Percentiles rank a stretch among this genome's conserved stretches.
Conservation (phyloP, 2,797 vertebrate species). For the Danio jaintianensis region DNA sequence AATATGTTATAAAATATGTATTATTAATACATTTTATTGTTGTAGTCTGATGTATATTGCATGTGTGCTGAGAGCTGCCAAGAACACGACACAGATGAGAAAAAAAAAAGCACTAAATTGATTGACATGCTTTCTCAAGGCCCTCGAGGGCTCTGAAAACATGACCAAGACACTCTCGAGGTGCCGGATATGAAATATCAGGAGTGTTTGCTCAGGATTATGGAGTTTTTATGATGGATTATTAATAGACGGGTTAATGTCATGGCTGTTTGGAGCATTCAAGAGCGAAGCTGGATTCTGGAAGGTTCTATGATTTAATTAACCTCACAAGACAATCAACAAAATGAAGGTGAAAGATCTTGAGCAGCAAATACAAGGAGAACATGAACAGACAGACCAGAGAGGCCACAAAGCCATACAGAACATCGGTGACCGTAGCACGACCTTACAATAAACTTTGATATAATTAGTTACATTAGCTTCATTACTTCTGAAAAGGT, state of each 20-base stretch:
- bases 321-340: slow-evolving; percentile 16
- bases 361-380: not conserved
- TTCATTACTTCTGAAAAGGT: not conserved
- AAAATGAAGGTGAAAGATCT: not conserved
- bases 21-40: not conserved
- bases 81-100: not conserved
- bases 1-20: too few relatives aligned
- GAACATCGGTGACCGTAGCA: not conserved
- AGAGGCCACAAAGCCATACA: not conserved
- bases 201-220: slow-evolving; percentile 36
- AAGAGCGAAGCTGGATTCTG: slow-evolving; percentile 6
- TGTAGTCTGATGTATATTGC: not conserved
- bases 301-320: slow-evolving; percentile 33
- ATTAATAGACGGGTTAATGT: slow-evolving; percentile 46
- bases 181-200: slow-evolving; percentile 36
- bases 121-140: not conserved
- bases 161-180: not conserved
- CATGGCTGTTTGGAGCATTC: not conserved
- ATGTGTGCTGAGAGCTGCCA: not conserved
- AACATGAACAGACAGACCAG: not conserved
- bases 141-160: not conserved
- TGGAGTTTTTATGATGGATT: slow-evolving; percentile 22
- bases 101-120: not conserved
- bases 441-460: not conserved
- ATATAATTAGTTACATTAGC: slow-evolving; percentile 8